Evolutionary conservation across 2,888 invertebrate species (phyloP), one percentile per base, ranked within the genome.

Genomic region (Lissonota sp.): DNA sequence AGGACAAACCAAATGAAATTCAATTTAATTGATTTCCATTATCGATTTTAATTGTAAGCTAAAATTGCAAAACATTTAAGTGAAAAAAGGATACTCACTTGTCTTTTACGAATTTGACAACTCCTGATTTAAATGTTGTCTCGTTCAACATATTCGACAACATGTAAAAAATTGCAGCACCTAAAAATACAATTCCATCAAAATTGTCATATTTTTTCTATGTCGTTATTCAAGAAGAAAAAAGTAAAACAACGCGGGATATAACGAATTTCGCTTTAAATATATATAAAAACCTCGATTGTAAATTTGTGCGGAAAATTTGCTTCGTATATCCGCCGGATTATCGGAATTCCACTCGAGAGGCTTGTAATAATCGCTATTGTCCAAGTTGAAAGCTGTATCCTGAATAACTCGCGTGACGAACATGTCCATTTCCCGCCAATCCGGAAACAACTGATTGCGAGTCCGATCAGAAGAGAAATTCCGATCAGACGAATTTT

Each of bases 91-190:
- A 49, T 39, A 91, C 93, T 46, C 67, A 88, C 89, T 86, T 84
- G n/a, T 83, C 74, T 12, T 84, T 82, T 0, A 89, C 67, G 72
- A 89, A 90, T 60, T 82, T 86, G 37, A 83, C 85, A 16, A 91
- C 72, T n/a, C 94, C 94, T 4, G 87, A 87, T 82, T 92, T 89
- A 85, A 95, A 94, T 0, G 90, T 90, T 0, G 86, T 86, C 64
- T 93, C 92, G 0, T 94, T 93, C 4, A 94, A 88, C 79, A 93
- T 93, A 79, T 93, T 90, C 53, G 93, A 90, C 91, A 95, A 92
- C 94, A 94, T 95, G 64, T 94, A 89, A 53, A 95, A 93, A 1
- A 95, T 89, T 1, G 94, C 93, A 1, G 94, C 88, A 66, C 81
- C 81, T 81, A 16, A 71, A 75, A 67, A 51, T 6, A 53, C 12